Evolutionary conservation across 2,888 invertebrate species (phyloP).

Genomic region (Yponomeuta sedellus): DNA sequence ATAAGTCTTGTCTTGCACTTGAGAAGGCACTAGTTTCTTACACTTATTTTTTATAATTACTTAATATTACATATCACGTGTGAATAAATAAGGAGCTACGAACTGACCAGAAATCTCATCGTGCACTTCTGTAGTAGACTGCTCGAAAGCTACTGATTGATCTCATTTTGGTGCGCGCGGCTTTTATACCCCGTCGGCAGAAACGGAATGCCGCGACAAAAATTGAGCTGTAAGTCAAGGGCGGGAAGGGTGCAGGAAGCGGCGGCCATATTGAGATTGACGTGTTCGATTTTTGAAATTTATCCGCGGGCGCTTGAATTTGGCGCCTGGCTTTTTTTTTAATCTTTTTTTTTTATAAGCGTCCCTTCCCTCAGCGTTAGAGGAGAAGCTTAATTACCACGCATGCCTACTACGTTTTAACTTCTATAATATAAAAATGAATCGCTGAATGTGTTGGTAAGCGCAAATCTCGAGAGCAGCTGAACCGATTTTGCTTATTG

Average conservation of each 20-base stretch:
- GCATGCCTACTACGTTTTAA: too few species aligned
- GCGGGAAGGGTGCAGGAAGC: conserved; percentile 72
- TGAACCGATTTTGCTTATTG: too few species aligned
- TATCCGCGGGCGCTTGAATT: conserved; percentile 2
- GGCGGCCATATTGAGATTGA: conserved; percentile 37
- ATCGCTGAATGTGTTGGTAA: too few species aligned
- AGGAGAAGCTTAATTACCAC: too few species aligned
- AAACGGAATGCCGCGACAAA: conserved; percentile 57
- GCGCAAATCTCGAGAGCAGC: too few species aligned
- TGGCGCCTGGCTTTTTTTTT: not conserved
- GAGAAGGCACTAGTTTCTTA: not conserved
- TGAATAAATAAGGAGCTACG: conserved; percentile 17
- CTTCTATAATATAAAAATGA: too few species aligned
- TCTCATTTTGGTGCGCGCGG: conserved; percentile 53
- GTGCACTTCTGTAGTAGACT: conserved; percentile 74
- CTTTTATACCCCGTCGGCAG: conserved; percentile 61
- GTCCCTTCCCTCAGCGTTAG: too few species aligned
- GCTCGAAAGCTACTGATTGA: conserved; percentile 74
- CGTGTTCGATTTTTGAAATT: conserved; percentile 6
- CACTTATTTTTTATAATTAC: not conserved
- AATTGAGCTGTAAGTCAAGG: conserved; percentile 71
- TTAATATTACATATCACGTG: not conserved
- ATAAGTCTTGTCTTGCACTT: not conserved
- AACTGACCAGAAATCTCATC: conserved; percentile 74
- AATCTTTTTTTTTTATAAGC: too few species aligned